Conservation (phyloP, 1,140 invertebrate genomes). For the Trachymyrmex cornetzi region DNA sequence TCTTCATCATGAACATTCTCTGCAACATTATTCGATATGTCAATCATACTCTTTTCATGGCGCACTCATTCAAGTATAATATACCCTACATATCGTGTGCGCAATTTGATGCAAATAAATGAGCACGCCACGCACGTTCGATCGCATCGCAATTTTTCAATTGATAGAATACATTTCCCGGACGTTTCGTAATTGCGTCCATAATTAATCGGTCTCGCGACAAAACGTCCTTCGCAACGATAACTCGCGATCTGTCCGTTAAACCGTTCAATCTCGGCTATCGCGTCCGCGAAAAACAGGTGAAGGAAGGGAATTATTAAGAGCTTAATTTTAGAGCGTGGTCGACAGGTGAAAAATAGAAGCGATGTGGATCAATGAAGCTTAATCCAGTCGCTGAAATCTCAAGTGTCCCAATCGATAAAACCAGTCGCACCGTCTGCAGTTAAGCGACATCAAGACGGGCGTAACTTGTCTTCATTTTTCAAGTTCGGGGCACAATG, state of each 20-base stretch:
- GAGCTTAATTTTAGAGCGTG: slow-evolving; percentile 51
- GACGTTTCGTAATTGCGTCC: neutral
- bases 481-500: slow-evolving; percentile 11
- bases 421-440: slow-evolving; percentile 23
- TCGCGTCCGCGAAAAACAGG: neutral
- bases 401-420: slow-evolving; percentile 54
- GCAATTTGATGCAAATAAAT: neutral
- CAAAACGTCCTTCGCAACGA: neutral
- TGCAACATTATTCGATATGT: neutral
- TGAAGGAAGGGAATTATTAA: slow-evolving; percentile 1
- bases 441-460: slow-evolving; percentile 2
- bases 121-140: neutral
- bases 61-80: neutral
- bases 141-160: slow-evolving; percentile 5
- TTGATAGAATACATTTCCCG: neutral
- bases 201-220: slow-evolving; percentile 33
- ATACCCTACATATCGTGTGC: neutral
- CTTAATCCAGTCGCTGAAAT: slow-evolving; percentile 56
- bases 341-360: slow-evolving; percentile 43
- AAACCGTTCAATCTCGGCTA: neutral
- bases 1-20: neutral
- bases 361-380: slow-evolving; percentile 35
- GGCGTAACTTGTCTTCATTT: neutral
- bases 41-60: neutral
- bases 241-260: neutral